A percentile compares a stretch with the other conserved stretches of the same genome.
Evolutionary conservation across 2,888 invertebrate species (phyloP).

Genomic region (Aromia moschata): DNA sequence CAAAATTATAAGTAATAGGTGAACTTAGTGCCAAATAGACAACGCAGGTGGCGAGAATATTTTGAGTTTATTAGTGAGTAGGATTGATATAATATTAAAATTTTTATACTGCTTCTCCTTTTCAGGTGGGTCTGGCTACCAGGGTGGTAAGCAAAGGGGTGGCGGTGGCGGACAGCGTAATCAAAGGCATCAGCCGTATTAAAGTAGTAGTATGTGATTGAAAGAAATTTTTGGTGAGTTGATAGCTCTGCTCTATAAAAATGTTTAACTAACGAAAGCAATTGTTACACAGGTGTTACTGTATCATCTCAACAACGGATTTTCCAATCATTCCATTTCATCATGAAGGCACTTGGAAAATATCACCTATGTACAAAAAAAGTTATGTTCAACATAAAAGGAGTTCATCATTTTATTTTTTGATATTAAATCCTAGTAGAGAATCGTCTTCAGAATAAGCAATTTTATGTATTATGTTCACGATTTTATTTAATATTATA

Average conservation of each 20-base stretch:
- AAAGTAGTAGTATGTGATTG: constrained; percentile 39
- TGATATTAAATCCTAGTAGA: constrained; percentile 37
- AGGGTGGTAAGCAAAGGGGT: constrained; percentile 85
- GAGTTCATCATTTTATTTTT: constrained; percentile 44
- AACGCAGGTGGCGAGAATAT: constrained; percentile 53
- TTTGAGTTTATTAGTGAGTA: constrained; percentile 56
- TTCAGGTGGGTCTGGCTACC: constrained; percentile 65
- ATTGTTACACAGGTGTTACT: constrained; percentile 37
- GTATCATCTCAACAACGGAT: constrained; percentile 41
- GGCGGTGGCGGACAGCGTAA: constrained; percentile 69
- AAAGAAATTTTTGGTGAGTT: constrained; percentile 35
- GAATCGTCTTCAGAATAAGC: constrained; percentile 32
- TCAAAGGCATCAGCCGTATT: constrained; percentile 83
- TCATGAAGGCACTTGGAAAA: constrained; percentile 40
- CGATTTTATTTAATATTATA: constrained; percentile 50
- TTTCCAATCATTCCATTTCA: constrained; percentile 47
- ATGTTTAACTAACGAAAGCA: neutral
- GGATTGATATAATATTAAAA: constrained; percentile 54
- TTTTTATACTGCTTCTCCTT: constrained; percentile 57
- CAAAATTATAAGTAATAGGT: constrained; percentile 35
- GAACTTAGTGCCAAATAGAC: constrained; percentile 43
- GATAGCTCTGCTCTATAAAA: neutral
- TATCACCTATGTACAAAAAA: constrained; percentile 40
- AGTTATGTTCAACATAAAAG: constrained; percentile 41
- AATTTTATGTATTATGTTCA: constrained; percentile 50